Evolutionary conservation across 1,140 invertebrate species (phyloP), one percentile per base, ranked within the genome.

Genomic region (Nasonia vitripennis): DNA sequence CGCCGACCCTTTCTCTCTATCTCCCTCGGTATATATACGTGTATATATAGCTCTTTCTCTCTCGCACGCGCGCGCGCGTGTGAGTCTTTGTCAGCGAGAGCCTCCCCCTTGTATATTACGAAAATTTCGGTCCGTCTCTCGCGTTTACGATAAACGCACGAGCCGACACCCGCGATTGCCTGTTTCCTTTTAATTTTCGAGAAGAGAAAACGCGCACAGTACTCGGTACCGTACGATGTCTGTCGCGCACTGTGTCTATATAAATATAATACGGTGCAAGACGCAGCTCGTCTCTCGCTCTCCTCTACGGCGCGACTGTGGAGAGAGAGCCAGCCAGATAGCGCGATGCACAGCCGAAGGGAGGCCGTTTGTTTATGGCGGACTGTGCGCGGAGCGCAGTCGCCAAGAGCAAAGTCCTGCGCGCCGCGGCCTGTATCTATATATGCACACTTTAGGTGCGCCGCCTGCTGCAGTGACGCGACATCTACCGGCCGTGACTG

Each of bases 1-100:
- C 82, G 75, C 62, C 82, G 82, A 84, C 82, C 82, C 74, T 83
- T 83, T 83, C 81, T 83, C 27, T 82, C 80, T 74, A 71, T 81
- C 80, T 31, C 55, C 31, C 51, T 79, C 74, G 34, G 74, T 55
- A 55, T 78, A 48, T 27, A 55, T 27, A 37, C 34, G 34, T 37
- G 1, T 78, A n/a, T 51, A 9, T 27, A 27, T 4, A 68, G 37
- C 67, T 4, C 34, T 37, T 7, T 55, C n/a, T 81, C 67, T 80
- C 10, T 67, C n/a, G 1, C 70, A 23, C 17, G 11, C 23, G 23
- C 70, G 70, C 70, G 70, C 70, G 70, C 70, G 17, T 31, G 27
- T 20, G 10, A 71, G 70, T 17, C 23, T 31, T 34, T 71, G 70
- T 71, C 23, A 31, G 70, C 70, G 11, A 71, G 23, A 34, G 70